These are phyloP conservation scores for Netelia melanura DNA, from an alignment of 2,888 invertebrate genomes.

Conservation along the genomic window DNA sequence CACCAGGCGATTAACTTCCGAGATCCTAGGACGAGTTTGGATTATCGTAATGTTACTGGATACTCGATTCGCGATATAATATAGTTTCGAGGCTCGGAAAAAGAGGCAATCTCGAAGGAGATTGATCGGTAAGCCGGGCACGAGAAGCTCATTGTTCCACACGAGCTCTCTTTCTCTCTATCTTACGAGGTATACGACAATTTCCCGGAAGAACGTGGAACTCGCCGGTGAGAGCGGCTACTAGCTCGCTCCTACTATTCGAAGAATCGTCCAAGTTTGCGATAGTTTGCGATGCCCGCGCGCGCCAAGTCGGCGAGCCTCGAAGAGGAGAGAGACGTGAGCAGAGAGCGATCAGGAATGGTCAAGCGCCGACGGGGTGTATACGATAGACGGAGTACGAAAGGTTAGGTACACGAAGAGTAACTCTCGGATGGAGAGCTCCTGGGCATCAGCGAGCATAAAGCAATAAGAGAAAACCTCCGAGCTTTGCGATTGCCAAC, in stretches of 20 bases:
- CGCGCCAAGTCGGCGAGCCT: neutral
- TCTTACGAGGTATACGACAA: slow-evolving; percentile 13
- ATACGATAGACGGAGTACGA: neutral
- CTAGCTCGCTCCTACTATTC: slow-evolving; percentile 29
- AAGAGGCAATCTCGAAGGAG: neutral
- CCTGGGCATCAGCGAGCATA: slow-evolving; percentile 23
- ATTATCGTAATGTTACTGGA: neutral
- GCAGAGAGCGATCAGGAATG: neutral
- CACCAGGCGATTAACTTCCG: too few relatives aligned
- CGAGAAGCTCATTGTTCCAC: neutral
- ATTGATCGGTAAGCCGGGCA: neutral
- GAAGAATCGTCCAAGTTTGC: slow-evolving; percentile 34
- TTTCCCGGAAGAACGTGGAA: slow-evolving; percentile 55
- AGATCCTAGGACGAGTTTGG: neutral
- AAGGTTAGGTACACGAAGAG: slow-evolving; percentile 10
- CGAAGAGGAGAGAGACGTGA: neutral
- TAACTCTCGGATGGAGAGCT: slow-evolving; percentile 43
- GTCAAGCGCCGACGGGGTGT: slow-evolving; percentile 6
- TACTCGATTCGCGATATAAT: neutral
- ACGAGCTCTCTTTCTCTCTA: neutral
- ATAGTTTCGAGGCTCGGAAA: neutral
- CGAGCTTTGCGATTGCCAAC: slow-evolving; percentile 44
- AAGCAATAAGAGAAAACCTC: slow-evolving; percentile 50
- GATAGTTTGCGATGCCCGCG: slow-evolving; percentile 5
- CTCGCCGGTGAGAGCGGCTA: slow-evolving; percentile 20